Percentiles rank a stretch among this genome's conserved stretches.
Conservation (phyloP, 2,113 vertebrate genomes). For the Ancistrus triradiatus region DNA sequence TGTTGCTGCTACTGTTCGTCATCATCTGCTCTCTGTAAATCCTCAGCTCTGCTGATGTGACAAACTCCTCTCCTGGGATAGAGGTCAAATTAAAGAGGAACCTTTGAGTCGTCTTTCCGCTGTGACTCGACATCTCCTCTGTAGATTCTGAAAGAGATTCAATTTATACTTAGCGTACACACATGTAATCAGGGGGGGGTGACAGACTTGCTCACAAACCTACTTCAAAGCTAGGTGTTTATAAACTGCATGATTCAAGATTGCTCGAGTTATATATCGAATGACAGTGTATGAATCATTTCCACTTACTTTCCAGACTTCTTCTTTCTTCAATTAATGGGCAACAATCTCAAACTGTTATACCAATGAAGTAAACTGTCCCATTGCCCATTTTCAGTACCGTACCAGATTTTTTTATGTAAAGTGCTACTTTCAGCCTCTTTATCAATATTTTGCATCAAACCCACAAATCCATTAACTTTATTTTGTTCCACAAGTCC, state of each 20-base stretch:
- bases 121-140: slow-evolving; percentile 74
- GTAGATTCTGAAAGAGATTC: slow-evolving; percentile 68
- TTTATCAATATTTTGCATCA: too few species aligned
- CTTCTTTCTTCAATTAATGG: too few species aligned
- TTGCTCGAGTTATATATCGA: background rate
- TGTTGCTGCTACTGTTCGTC: slow-evolving; percentile 57
- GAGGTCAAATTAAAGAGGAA: slow-evolving; percentile 86
- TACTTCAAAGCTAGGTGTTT: slow-evolving; percentile 12
- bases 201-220: slow-evolving; percentile 15
- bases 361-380: too few species aligned
- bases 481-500: too few species aligned
- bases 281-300: slow-evolving; percentile 12
- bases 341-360: too few species aligned
- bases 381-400: too few species aligned
- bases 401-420: too few species aligned
- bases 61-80: slow-evolving; percentile 74
- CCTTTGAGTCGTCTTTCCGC: slow-evolving; percentile 71
- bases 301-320: slow-evolving; percentile 15
- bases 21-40: slow-evolving; percentile 79
- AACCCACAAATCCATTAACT: too few species aligned
- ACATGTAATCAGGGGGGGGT: background rate
- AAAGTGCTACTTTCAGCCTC: too few species aligned
- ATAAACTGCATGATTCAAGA: slow-evolving; percentile 10
- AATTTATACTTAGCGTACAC: background rate
- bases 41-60: slow-evolving; percentile 85